Base-by-base conservation (phyloP, 2,113 vertebrate genomes). In the Vulpes ferrilata region DNA sequence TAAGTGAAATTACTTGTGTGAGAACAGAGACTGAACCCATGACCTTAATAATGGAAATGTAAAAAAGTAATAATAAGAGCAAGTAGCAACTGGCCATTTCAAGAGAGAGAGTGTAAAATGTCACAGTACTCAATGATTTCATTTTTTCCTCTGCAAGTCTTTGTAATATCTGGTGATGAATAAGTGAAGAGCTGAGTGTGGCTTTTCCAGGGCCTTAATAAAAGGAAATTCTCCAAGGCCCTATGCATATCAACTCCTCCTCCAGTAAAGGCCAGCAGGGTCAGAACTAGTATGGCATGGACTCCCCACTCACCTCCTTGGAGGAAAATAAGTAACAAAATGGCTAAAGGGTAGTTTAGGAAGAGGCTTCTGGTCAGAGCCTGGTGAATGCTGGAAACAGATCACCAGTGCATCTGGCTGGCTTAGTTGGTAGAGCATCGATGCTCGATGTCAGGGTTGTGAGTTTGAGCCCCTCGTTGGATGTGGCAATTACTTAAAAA, bases 11-110 rank as follows among this genome's bases (percentile, higher is more conserved):
- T 78, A 78, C 85, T 12, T 82, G 60, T 74, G 48, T 92, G 90
- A 92, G 83, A 71, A 57, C 23, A n/a, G 83, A 96, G 35, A 53
- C 87, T 89, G 65, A 84, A 91, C 51, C 43, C 85, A 35, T 48
- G 57, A 57, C 81, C 87, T 71, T 20, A 91, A 22, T 88, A 84
- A 85, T 22, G 71, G 30, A 64, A 64, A 48, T 48, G 53, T 53
- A 32, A 95, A 76, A 82, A 43, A 69, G 53, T 32, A 78, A 57
- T 51, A 64, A 71, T 53, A 97, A 59, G 17, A 79, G 57, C 25
- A 22, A 1, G 9, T 22, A 78, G 55, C 48, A 59, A 55, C 25
- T 16, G 76, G 10, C 62, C 51, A 64, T 60, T 95, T 87, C 55
- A 20, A 20, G 27, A 30, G 25, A 93, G 65, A 88, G 32, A 17